Evolutionary conservation across 2,888 invertebrate genomes (phyloP), one percentile per base, ranked within the genome.

Genomic region (Mongoloraphidia duomilia): DNA sequence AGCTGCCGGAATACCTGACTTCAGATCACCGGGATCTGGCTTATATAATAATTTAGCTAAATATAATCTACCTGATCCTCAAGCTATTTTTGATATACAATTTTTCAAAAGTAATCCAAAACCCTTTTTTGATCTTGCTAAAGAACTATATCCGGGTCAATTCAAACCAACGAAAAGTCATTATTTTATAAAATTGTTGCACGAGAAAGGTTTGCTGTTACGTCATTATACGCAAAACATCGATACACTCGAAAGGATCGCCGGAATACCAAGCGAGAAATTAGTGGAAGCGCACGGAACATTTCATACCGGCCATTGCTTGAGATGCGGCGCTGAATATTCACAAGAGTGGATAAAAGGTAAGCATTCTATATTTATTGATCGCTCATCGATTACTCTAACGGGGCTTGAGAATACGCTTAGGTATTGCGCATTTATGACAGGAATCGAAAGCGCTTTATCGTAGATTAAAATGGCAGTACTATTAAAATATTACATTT

Each of bases 1-100:
- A 90, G 90, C 91, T 60, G 92, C 92, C 49, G 96, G 96, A 36
- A 95, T 96, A 57, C 96, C 96, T 14, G 96, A 96, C 65, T 96
- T 96, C 65, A 80, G 96, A 17, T 90, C 92, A 14, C 93, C 94
- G 1, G 88, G 84, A 34, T 86, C 87, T 48, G 96, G 96, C 0
- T 72, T 97, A 1, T 97, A 96, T 64, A 79, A 86, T 64, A 94
- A 95, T 65, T 71, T 97, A 42, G 78, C 85, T 58, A 89, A 94
- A 63, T 96, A 93, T 65, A 80, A 94, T 56, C 71, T 97, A 41
- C 91, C 93, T 0, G 79, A 89, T 68, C 94, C 95, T 0, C 85
- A 89, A 63, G 88, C 91, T 1, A 88, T 97, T 58, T 97, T 97
- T 65, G 89, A 92, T 62, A 75, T 95, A 47, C 80, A 80, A 50